Percentiles rank a stretch among this genome's conserved stretches.
phyloP scores from a whole-genome alignment of 2,113 vertebrate genomes.

The Takifugu flavidus region DNA sequence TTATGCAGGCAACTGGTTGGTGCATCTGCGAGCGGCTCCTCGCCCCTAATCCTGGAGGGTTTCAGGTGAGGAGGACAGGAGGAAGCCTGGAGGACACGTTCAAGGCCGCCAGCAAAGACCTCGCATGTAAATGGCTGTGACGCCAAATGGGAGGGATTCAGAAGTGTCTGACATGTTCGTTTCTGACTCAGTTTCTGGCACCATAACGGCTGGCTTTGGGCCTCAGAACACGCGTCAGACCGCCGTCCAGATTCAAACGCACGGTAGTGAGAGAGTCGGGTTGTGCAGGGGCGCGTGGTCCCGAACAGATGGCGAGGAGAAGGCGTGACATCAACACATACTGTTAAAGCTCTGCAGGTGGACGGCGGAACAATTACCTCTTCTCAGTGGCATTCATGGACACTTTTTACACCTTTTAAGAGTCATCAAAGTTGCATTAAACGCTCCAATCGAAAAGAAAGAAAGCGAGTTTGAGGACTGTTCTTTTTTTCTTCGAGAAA shows the following conservation, averaged over 20 bases:
- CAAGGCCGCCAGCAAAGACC: no score
- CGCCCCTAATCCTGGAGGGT: no score
- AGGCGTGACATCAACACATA: slow-evolving; percentile 11
- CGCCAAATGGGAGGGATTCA: background rate
- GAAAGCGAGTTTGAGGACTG: no score
- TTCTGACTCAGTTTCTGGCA: background rate
- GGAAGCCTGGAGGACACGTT: no score
- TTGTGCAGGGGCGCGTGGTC: slow-evolving; percentile 1
- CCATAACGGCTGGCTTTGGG: no score
- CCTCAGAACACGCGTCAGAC: no score
- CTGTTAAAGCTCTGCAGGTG: background rate
- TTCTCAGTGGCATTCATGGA: background rate
- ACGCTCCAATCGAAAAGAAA: no score
- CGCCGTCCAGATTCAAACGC: slow-evolving; percentile 14
- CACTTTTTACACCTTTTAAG: background rate
- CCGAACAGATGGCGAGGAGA: slow-evolving; percentile 23
- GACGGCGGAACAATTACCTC: background rate
- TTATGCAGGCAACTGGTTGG: background rate
- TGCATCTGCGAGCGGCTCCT: background rate
- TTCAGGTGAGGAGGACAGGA: no score
- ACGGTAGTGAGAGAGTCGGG: slow-evolving; percentile 14
- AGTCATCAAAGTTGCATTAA: no score
- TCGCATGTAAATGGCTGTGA: slow-evolving; percentile 1
- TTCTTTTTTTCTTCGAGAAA: no score
- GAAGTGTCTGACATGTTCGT: background rate